Evolutionary conservation across 2,888 invertebrate species (phyloP).

Genomic region (Tillus elongatus): DNA sequence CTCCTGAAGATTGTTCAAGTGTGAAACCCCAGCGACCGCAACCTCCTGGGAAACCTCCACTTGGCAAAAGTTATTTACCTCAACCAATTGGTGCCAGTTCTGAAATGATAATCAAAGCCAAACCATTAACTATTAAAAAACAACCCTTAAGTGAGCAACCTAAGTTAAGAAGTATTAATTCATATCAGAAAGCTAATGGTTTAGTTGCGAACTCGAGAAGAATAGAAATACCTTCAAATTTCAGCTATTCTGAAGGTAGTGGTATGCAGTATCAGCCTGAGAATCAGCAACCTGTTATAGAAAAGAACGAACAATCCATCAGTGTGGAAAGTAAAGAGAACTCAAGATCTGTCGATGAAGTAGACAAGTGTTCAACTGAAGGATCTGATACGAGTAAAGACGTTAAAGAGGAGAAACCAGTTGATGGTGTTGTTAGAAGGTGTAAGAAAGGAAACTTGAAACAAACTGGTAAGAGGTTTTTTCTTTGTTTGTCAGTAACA

Average conservation of each 20-base stretch:
- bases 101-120: conserved; percentile 59
- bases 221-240: conserved; percentile 75
- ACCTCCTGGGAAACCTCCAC: conserved; percentile 7
- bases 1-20: conserved; percentile 29
- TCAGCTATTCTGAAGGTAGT: conserved; percentile 32
- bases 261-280: conserved; percentile 44
- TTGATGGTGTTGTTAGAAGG: conserved; percentile 54
- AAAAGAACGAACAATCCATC: conserved; percentile 30
- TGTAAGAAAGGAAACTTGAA: conserved; percentile 75
- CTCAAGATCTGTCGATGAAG: conserved; percentile 23
- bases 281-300: conserved; percentile 50
- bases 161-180: conserved; percentile 52
- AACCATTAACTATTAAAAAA: conserved; percentile 75
- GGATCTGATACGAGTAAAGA: conserved; percentile 25
- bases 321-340: conserved; percentile 15
- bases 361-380: conserved; percentile 25
- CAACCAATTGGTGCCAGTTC: conserved; percentile 28
- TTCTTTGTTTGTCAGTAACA: too few relatives aligned
- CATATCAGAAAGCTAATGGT: conserved; percentile 48
- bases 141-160: conserved; percentile 74
- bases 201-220: conserved; percentile 62
- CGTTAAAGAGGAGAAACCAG: conserved; percentile 27
- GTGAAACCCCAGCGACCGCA: conserved; percentile 8
- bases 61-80: background rate
- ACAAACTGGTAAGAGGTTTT: conserved; percentile 47